These are phyloP conservation scores for Zosterops borbonicus DNA, from an alignment of 2,113 vertebrate species.

Conservation along the genomic window DNA sequence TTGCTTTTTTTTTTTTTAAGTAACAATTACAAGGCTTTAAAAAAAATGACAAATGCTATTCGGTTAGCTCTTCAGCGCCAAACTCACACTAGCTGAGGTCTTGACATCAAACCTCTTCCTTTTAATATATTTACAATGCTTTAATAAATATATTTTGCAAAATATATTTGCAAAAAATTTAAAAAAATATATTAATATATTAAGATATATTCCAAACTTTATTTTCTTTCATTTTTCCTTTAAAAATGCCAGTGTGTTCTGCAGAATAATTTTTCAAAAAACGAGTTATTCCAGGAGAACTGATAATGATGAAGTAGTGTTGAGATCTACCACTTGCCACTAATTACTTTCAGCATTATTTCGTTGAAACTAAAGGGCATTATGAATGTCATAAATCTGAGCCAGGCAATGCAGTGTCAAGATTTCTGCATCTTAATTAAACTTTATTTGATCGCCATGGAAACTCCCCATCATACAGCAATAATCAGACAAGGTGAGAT, in stretches of 20 bases:
- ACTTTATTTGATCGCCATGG: background rate
- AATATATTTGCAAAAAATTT: too few species aligned
- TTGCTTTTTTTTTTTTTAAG: background rate
- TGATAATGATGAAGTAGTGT: slow-evolving; percentile 15
- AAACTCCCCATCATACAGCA: background rate
- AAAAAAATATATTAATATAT: too few species aligned
- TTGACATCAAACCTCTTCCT: background rate
- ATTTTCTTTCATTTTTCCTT: background rate
- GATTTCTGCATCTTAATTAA: background rate
- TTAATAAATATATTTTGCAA: background rate
- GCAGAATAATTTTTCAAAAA: background rate
- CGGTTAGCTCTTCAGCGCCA: background rate
- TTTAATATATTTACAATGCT: background rate
- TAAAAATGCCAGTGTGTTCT: background rate
- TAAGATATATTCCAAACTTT: background rate
- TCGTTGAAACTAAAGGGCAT: background rate
- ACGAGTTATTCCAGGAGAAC: slow-evolving; percentile 3
- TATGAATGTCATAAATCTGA: background rate
- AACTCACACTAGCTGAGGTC: background rate
- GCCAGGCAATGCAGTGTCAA: background rate
- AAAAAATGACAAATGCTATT: background rate
- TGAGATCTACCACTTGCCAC: slow-evolving; percentile 47
- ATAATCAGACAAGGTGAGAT: background rate
- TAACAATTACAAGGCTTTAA: background rate
- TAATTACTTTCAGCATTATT: background rate